phyloP scores from a whole-genome alignment of 64 coral and sea anemone genomes.

The Montipora cactus region DNA sequence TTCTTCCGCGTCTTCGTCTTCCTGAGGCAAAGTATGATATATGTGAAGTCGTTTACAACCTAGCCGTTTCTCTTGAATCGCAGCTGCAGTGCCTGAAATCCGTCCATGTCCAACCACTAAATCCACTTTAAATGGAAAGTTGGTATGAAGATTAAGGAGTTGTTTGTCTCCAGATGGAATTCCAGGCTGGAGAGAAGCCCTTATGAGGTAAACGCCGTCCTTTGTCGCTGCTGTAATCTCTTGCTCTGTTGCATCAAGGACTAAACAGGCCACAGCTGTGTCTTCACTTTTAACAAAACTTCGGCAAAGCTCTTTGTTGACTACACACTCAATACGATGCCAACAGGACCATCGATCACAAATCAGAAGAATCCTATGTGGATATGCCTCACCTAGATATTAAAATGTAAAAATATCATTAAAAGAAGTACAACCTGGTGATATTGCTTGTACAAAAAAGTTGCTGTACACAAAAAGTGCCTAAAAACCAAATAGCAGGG shows the following conservation, averaged over 20 bases:
- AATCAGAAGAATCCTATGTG: constrained; percentile 26
- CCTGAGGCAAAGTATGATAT: constrained; percentile 39
- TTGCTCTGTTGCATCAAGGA: constrained; percentile 24
- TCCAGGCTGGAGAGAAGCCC: constrained; percentile 24
- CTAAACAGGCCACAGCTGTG: constrained; percentile 50
- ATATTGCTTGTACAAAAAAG: no score
- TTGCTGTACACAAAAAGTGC: no score
- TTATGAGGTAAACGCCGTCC: constrained; percentile 55
- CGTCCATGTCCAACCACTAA: constrained; percentile 70
- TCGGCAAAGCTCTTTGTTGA: constrained; percentile 54
- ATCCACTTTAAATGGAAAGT: constrained; percentile 64
- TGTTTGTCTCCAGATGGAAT: constrained; percentile 7
- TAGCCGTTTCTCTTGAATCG: constrained; percentile 17
- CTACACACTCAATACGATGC: constrained; percentile 24
- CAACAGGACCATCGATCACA: constrained; percentile 39
- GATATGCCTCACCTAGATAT: constrained; percentile 4
- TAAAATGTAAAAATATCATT: no score
- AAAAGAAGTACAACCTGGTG: no score
- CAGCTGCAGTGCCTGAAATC: constrained; percentile 66
- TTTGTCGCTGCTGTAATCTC: constrained; percentile 51
- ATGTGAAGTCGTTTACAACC: constrained; percentile 62
- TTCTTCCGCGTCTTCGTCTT: neutral
- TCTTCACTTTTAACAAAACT: constrained; percentile 36
- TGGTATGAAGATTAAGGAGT: constrained; percentile 35
- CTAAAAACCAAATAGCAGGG: no score